Evolutionary conservation across 1,140 invertebrate genomes (phyloP), one percentile per base, ranked within the genome.

Genomic region (Hesperophylax magnus): DNA sequence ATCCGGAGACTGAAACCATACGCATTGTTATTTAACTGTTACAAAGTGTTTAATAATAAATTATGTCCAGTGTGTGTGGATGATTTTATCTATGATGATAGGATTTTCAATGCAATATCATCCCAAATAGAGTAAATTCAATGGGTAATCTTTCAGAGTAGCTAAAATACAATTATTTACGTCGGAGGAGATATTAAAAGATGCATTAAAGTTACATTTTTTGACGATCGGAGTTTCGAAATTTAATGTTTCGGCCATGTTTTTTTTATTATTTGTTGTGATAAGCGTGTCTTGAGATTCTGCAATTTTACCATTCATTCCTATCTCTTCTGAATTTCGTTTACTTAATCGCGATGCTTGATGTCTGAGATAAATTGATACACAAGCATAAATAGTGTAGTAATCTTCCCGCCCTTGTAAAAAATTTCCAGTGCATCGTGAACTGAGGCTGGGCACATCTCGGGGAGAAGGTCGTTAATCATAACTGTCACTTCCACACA

Each of bases 401-500:
- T 53, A 47, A 47, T 14, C 11, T 47, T 47, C 39, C 67, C 20
- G 34, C 67, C 67, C 67, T 22, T 17, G 39, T 17, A 20, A 71
- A 39, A 71, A 71, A 71, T 71, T 52, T 52, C 67, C 67, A 71
- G 39, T 71, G 67, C 67, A 47, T 52, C 47, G 15, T n/a, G 58
- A 24, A 22, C 34, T 52, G 39, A 53, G 31, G 65, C 31, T 18
- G 67, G n/a, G 67, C 67, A 71, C 67, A 71, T 71, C 67, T 24
- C 22, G 47, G 39, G 67, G 67, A 24, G 47, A 8, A 39, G 39
- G 47, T 71, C 67, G 39, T 71, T 71, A 71, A 71, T 71, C 67
- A 71, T 20, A 53, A 53, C 67, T 71, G 67, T 53, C 67, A 47
- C 67, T 71, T 71, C 39, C 39, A 67, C 63, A 67, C 63, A 67